Evolutionary conservation across 2,888 invertebrate species (phyloP).

Genomic region (Orthonevra nobilis): DNA sequence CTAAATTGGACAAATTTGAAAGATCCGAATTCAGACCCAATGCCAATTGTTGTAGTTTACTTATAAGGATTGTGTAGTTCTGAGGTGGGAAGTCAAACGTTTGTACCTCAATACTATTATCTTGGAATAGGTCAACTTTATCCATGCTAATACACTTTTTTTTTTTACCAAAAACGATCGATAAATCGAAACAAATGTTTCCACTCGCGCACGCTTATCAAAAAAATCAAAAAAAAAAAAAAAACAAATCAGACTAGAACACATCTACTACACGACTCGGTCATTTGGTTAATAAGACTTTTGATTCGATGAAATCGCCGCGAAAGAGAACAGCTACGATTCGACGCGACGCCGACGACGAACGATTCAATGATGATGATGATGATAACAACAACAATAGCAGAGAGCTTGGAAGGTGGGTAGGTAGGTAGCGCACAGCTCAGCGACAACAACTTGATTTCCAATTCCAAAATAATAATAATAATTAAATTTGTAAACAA

Average conservation of each 20-base stretch:
- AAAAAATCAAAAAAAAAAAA: constrained; percentile 12
- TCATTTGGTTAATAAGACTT: constrained; percentile 67
- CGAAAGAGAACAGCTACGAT: constrained; percentile 39
- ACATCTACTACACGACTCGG: constrained; percentile 67
- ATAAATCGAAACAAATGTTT: constrained; percentile 13
- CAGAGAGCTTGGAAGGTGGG: too few relatives aligned
- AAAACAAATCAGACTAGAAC: constrained; percentile 52
- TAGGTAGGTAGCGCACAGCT: too few relatives aligned
- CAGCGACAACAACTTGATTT: constrained; percentile 62
- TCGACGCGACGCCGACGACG: not conserved
- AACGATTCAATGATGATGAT: not conserved
- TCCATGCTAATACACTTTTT: too few relatives aligned
- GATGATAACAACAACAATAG: constrained; percentile 47
- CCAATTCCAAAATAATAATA: constrained; percentile 57
- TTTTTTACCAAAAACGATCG: not conserved
- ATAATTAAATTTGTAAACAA: constrained; percentile 69
- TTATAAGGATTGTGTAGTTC: constrained; percentile 78
- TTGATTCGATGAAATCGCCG: constrained; percentile 59
- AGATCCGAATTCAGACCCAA: constrained; percentile 77
- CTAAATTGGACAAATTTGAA: constrained; percentile 75
- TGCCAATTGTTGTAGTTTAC: constrained; percentile 78
- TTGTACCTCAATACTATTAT: constrained; percentile 73
- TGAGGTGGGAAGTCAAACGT: constrained; percentile 76
- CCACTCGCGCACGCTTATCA: too few relatives aligned
- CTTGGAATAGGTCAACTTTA: constrained; percentile 48